Evolutionary conservation across 2,888 invertebrate genomes (phyloP), one percentile per base, ranked within the genome.

Genomic region (Stenotaenia linearis): DNA sequence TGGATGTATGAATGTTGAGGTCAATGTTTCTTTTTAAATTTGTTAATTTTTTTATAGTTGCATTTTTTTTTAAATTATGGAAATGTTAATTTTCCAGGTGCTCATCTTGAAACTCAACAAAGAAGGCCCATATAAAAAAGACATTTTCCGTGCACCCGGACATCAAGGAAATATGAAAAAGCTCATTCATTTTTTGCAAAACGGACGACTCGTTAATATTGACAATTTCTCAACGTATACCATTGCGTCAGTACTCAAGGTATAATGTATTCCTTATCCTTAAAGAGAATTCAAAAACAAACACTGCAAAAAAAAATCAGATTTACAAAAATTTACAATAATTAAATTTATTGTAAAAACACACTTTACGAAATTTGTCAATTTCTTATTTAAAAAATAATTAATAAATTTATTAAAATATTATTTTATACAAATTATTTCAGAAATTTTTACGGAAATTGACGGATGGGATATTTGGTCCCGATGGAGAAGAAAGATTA

Each of bases 181-280:
- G 86, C 89, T 96, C 50, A 94, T 94, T 84, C 95, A 95, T 85
- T 96, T 96, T 86, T 89, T 96, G 30, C 95, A 95, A 87, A 92
- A 93, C 81, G 96, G 96, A 56, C 90, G 95, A 78, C 89, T 96
- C 83, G 94, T 96, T 80, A 96, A 96, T 87, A 94, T 96, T 85
- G 95, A 95, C 86, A 96, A 96, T 87, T 97, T 95, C 87, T 96
- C 95, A 82, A 96, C 98, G 81, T 97, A 98, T 88, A 98, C 98
- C 30, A 96, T 98, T 85, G 98, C 98, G 80, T 97, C 97, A 87
- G 98, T 98, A 81, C 90, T 98, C 82, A 98, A 98, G 86, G 88
- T 88, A 82, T 35, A n/a, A n/a, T n/a, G n/a, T n/a, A n/a, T n/a
- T n/a, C n/a, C n/a, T n/a, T n/a, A n/a, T n/a, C n/a, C n/a, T n/a